phyloP scores from a whole-genome alignment of 2,113 vertebrate genomes.

The Guaruba guarouba region DNA sequence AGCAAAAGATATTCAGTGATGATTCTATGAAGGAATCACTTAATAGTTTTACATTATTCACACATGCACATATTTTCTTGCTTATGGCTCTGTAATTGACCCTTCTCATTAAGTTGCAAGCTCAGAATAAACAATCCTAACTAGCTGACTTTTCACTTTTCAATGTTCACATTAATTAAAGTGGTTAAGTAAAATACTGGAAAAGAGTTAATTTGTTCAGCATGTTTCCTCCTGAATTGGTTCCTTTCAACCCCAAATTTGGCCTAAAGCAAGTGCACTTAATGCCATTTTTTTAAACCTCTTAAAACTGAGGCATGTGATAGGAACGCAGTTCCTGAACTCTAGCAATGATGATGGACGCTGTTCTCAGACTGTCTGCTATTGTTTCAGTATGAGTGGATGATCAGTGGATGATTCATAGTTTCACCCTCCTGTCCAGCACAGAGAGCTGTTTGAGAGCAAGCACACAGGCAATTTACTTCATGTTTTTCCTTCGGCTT shows the following conservation, averaged over 20 bases:
- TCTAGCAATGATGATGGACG: not conserved
- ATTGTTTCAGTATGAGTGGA: not conserved
- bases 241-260: constrained; percentile 37
- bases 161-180: constrained; percentile 37
- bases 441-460: constrained; percentile 32
- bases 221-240: constrained; percentile 51
- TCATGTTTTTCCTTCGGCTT: not conserved
- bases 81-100: not conserved
- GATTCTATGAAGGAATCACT: not conserved
- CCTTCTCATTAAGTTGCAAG: not conserved
- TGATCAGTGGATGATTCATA: constrained; percentile 32
- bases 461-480: not conserved
- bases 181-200: not conserved
- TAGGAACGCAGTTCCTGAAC: not conserved
- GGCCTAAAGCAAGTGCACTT: constrained; percentile 50
- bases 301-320: not conserved
- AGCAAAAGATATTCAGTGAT: not conserved
- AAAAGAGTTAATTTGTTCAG: constrained; percentile 54
- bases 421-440: not conserved
- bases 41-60: not conserved
- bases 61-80: not conserved
- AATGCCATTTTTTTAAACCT: not conserved
- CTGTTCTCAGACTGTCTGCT: not conserved
- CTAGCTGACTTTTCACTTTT: constrained; percentile 28
- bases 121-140: constrained; percentile 1